Percentiles rank a stretch among this genome's conserved stretches.
These are phyloP conservation scores for Tonatia bakeri DNA, from an alignment of 2,113 vertebrate genomes.

Conservation along the genomic window DNA sequence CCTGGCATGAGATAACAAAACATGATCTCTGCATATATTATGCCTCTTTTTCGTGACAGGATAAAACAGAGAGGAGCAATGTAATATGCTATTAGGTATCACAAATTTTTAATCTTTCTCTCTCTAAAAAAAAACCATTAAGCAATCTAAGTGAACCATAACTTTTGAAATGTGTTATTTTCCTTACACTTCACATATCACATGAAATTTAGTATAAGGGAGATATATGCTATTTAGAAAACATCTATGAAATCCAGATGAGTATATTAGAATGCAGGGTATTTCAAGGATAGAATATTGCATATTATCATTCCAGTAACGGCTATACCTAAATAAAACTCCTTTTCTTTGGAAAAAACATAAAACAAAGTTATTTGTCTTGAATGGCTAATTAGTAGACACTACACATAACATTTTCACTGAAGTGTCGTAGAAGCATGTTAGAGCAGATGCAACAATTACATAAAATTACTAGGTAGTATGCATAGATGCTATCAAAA, in stretches of 20 bases:
- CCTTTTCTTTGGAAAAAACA: background rate
- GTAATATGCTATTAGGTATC: background rate
- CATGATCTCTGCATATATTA: background rate
- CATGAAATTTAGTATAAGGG: background rate
- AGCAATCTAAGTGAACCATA: background rate
- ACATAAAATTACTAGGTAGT: conserved; percentile 55
- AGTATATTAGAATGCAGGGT: background rate
- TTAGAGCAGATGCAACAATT: conserved; percentile 49
- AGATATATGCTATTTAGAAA: conserved; percentile 23
- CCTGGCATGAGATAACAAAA: background rate
- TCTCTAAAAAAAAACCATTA: background rate
- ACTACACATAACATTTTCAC: conserved; percentile 33
- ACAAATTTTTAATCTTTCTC: background rate
- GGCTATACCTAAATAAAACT: background rate
- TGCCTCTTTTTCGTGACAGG: background rate
- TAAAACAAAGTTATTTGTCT: background rate
- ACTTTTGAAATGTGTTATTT: background rate
- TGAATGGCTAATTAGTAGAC: background rate
- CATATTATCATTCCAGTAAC: background rate
- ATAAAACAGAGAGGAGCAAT: background rate
- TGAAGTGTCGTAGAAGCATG: conserved; percentile 32
- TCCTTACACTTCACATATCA: background rate
- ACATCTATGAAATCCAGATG: background rate
- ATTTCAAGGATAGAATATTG: background rate
- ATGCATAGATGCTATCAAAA: conserved; percentile 52